Conservation (phyloP, 2,888 invertebrate species). For the Nomada fucata region DNA sequence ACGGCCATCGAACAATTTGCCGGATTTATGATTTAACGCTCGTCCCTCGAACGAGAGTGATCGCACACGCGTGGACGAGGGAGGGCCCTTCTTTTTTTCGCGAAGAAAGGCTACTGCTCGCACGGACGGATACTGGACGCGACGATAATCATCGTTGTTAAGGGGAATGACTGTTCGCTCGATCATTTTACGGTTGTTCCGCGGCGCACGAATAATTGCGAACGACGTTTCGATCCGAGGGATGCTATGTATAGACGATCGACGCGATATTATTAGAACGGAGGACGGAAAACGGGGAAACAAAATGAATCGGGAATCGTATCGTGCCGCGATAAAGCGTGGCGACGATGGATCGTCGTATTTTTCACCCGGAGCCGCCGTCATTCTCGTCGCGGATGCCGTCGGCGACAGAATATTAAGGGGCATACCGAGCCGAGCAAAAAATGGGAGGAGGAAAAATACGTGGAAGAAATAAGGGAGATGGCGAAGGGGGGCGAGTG, state of each 20-base stretch:
- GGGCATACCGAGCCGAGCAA: background rate
- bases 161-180: constrained; percentile 10
- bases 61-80: background rate
- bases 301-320: too few relatives aligned
- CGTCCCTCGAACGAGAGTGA: constrained; percentile 67
- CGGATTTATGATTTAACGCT: constrained; percentile 80
- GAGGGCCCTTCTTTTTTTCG: background rate
- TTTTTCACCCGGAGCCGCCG: background rate
- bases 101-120: background rate
- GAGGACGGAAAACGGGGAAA: too few relatives aligned
- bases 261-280: background rate
- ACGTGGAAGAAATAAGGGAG: constrained; percentile 3
- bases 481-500: background rate
- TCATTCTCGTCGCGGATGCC: background rate
- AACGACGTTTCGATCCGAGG: too few relatives aligned
- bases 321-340: background rate
- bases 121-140: background rate
- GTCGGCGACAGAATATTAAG: background rate
- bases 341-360: background rate
- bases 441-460: background rate
- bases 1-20: constrained; percentile 75
- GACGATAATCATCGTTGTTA: constrained; percentile 19
- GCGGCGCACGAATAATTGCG: background rate
- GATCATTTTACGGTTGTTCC: background rate
- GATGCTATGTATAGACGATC: background rate